Percentiles rank a stretch among this genome's conserved stretches.
These are phyloP conservation scores for Boleophthalmus pectinirostris DNA, from an alignment of 2,113 vertebrate genomes.

Conservation along the genomic window DNA sequence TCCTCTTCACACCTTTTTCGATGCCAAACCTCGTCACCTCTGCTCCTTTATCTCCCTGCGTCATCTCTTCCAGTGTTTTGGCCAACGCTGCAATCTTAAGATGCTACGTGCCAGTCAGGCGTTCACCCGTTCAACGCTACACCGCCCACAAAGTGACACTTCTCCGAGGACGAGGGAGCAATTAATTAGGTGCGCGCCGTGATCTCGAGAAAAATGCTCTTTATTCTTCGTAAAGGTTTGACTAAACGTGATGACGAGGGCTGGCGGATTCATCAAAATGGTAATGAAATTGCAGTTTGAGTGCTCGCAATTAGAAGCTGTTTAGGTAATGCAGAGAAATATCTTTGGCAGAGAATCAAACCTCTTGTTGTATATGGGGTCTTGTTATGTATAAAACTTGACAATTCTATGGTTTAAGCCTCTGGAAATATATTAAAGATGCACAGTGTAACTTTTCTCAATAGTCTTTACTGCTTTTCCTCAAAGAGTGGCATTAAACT, in stretches of 20 bases:
- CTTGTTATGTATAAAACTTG: too few species aligned
- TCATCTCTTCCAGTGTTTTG: neutral
- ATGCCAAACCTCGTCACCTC: slow-evolving; percentile 29
- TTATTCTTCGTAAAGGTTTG: slow-evolving; percentile 38
- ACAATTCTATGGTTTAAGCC: neutral
- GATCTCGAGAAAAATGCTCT: slow-evolving; percentile 44
- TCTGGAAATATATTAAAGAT: neutral
- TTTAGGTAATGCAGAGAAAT: neutral
- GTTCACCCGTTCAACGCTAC: slow-evolving; percentile 40
- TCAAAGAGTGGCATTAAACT: too few species aligned
- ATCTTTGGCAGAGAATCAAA: neutral
- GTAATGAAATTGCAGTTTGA: neutral
- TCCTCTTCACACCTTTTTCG: slow-evolving; percentile 16
- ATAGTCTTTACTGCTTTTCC: too few species aligned
- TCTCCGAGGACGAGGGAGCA: slow-evolving; percentile 45
- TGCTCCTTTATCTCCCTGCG: slow-evolving; percentile 23
- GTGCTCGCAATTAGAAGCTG: neutral
- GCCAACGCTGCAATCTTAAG: slow-evolving; percentile 12
- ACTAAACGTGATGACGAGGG: slow-evolving; percentile 18
- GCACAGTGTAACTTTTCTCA: neutral
- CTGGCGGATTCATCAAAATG: neutral
- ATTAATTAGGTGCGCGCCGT: slow-evolving; percentile 54
- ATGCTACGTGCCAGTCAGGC: slow-evolving; percentile 28
- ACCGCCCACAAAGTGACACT: slow-evolving; percentile 49
- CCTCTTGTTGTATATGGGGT: too few species aligned